phyloP scores from a whole-genome alignment of 2,113 vertebrate genomes.

The Melanerpes formicivorus region DNA sequence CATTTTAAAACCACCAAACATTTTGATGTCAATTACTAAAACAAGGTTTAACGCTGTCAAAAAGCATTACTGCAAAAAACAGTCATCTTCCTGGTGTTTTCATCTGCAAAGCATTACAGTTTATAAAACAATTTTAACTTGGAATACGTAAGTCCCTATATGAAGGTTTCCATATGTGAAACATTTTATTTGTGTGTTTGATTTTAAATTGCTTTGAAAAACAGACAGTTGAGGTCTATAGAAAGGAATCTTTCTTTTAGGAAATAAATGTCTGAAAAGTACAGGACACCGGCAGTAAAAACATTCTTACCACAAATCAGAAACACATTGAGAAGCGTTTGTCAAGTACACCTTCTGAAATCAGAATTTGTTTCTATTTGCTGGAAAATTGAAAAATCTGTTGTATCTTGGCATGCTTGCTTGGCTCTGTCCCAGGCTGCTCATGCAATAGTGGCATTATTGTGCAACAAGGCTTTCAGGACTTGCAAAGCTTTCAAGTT shows the following conservation, averaged over 20 bases:
- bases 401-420: conserved; percentile 77
- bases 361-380: conserved; percentile 81
- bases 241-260: conserved; percentile 84
- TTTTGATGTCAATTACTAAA: conserved; percentile 85
- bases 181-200: conserved; percentile 86
- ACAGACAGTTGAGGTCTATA: conserved; percentile 88
- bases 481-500: conserved; percentile 16
- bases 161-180: conserved; percentile 93
- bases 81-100: conserved; percentile 73
- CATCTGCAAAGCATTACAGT: conserved; percentile 94
- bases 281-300: conserved; percentile 85
- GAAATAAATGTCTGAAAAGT: conserved; percentile 81
- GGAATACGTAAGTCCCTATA: conserved; percentile 86
- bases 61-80: conserved; percentile 79
- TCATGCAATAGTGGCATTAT: conserved; percentile 52
- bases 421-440: conserved; percentile 75
- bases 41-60: conserved; percentile 81
- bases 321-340: conserved; percentile 79
- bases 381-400: conserved; percentile 81
- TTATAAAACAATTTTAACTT: conserved; percentile 91
- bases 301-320: conserved; percentile 88
- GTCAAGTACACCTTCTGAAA: conserved; percentile 73
- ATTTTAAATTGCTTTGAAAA: conserved; percentile 91
- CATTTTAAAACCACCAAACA: conserved; percentile 81
- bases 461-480: conserved; percentile 48